Base-by-base conservation (phyloP, 2,113 vertebrate genomes). In the Camelus dromedarius region DNA sequence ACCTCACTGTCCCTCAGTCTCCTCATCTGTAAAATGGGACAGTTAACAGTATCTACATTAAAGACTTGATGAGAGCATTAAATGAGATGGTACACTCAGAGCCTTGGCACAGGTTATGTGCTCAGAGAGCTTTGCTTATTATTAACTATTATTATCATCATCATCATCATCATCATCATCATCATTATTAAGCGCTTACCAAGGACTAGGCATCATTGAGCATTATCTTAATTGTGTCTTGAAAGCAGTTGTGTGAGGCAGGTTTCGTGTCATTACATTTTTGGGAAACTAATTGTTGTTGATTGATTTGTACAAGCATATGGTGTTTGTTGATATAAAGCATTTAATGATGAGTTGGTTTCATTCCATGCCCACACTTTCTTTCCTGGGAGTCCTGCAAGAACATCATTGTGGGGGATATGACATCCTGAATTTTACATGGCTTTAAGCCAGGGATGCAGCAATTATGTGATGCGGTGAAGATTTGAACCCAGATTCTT, bases 251-350 rank as follows among this genome's bases (percentile, higher is more conserved):
- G 9, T 38, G 56, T 0, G 38, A 91, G 72, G 89, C 46, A 76
- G 76, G 73, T 77, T 95, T 89, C 8, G 0, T 42, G 50, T 50
- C 38, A 32, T 70, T 94, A 32, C 50, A 8, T 32, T 92, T 93
- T 80, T 81, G 38, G 24, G 3, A 16, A 60, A 66, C 69, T 75
- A 89, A 91, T 58, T 85, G 54, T 64, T 69, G 76, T 38, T 81
- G 93, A 86, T 67, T 89, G 93, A 96, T 92, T 72, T 89, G 77
- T 42, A 24, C 77, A 38, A 79, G 77, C 95, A 93, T 92, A 93
- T 93, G 96, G 95, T 91, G 73, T 95, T 95, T 95, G 89, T 82
- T 95, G 96, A 85, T 64, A 9, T 2, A 58, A 84, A 84, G 70
- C 77, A 32, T 84, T 70, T 96, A 62, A 86, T 32, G 77, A 86